Percentiles rank a stretch among this genome's conserved stretches.
Evolutionary conservation across 53 echinoderm and acorn worm species (phyloP).

Genomic region (Apostichopus leukothele): DNA sequence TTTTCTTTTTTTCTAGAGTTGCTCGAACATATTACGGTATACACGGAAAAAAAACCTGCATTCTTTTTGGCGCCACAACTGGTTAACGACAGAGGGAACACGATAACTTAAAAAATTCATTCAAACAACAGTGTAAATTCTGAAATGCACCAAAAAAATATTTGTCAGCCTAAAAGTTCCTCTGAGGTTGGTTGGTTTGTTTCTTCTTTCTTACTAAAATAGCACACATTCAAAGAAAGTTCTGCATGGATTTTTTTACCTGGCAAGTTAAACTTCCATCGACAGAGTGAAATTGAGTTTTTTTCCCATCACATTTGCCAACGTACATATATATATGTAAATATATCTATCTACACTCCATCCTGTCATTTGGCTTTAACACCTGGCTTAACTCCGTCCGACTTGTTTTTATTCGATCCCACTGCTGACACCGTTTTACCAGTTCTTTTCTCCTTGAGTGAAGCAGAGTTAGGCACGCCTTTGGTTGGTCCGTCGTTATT

Average conservation of each 20-base stretch:
- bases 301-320: neutral
- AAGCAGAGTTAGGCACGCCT: constrained; percentile 36
- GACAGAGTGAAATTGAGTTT: neutral
- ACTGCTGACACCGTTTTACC: constrained; percentile 5
- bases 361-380: constrained; percentile 53
- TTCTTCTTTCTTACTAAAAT: neutral
- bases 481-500: constrained; percentile 44
- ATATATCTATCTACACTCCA: neutral
- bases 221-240: constrained; percentile 18
- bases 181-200: too few relatives aligned
- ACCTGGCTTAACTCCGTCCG: constrained; percentile 33
- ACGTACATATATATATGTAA: too few relatives aligned
- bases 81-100: too few relatives aligned
- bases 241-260: neutral
- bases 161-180: too few relatives aligned
- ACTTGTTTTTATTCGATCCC: constrained; percentile 7
- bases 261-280: neutral
- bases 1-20: neutral
- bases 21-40: too few relatives aligned
- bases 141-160: too few relatives aligned
- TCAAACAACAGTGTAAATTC: too few relatives aligned
- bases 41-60: too few relatives aligned
- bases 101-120: too few relatives aligned
- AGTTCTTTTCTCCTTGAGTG: constrained; percentile 30
- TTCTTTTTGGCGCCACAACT: too few relatives aligned